Evolutionary conservation across 2,888 invertebrate genomes (phyloP), one percentile per base, ranked within the genome.

Genomic region (Drosophila stalkeri): DNA sequence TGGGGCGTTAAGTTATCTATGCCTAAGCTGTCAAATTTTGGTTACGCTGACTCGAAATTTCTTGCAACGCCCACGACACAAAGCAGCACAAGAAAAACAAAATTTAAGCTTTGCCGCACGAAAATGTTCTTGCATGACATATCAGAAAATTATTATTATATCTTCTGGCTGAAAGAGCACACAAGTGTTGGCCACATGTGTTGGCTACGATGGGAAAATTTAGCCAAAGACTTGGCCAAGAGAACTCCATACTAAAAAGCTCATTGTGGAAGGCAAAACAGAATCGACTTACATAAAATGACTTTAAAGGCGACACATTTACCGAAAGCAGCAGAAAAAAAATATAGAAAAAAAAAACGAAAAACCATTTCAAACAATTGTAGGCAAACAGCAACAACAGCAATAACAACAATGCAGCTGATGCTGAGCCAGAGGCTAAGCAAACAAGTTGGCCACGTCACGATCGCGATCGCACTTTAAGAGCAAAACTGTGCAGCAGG

Each of bases 401-500:
- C 66, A 52, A 41, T 55, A 68, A 56, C 44, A 71, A 47, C 46
- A 64, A 64, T 56, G 69, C 14, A 47, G 69, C 54, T 31, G 49
- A 63, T 70, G 75, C 69, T 66, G 64, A 54, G 72, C 70, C 54
- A 27, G 49, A 57, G 75, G 75, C 69, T 68, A 64, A 56, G 71
- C 70, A 87, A 89, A 82, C 88, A 86, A 90, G 83, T 89, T 90
- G 80, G 89, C 90, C 90, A 80, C 90, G 90, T 87, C 90, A 87
- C 87, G 87, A 90, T 86, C 90, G 89, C 82, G 87, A 90, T 86
- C 90, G 84, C 87, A 90, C 87, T 89, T 89, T 82, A 83, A 86
- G 55, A 47, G 67, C 56, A 18, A 31, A 39, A 23, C 27, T 3
- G 52, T 8, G 52, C 3, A 5, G 6, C 14, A 1, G 35, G 37